Conservation (phyloP, 1,140 invertebrate species). For the Argopecten irradians region DNA sequence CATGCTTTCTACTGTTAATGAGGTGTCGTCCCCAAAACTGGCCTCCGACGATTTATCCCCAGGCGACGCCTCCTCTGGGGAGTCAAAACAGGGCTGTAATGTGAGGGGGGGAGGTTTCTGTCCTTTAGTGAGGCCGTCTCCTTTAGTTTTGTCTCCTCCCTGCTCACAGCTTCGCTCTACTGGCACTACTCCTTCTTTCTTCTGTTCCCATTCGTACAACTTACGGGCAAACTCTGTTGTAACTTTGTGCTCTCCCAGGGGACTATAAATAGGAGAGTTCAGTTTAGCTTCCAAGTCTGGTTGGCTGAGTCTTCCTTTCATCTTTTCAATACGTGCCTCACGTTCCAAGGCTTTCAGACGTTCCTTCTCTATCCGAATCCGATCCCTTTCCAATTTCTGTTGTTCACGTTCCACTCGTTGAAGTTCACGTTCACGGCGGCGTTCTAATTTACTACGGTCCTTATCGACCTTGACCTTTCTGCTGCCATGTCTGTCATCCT, state of each 20-base stretch:
- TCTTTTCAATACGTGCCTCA: conserved; percentile 79
- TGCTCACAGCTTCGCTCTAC: conserved; percentile 35
- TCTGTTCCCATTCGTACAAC: conserved; percentile 93
- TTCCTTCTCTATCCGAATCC: conserved; percentile 79
- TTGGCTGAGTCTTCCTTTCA: conserved; percentile 71
- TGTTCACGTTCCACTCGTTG: conserved; percentile 82
- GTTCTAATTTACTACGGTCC: conserved; percentile 65
- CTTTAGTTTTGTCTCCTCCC: conserved; percentile 37
- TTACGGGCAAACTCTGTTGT: conserved; percentile 92
- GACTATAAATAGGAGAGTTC: conserved; percentile 63
- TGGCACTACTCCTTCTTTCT: conserved; percentile 61
- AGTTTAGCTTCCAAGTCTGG: conserved; percentile 62
- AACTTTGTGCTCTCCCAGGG: conserved; percentile 78
- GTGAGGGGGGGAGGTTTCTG: conserved; percentile 65
- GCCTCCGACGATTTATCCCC: conserved; percentile 57
- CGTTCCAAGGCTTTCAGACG: conserved; percentile 78
- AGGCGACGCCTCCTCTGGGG: conserved; percentile 66
- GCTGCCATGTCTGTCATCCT: conserved; percentile 63
- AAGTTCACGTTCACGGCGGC: conserved; percentile 79
- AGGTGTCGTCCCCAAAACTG: conserved; percentile 64
- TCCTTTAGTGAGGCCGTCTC: conserved; percentile 40
- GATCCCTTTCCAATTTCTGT: conserved; percentile 81
- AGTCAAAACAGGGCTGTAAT: conserved; percentile 64
- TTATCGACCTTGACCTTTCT: conserved; percentile 68
- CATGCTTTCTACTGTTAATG: conserved; percentile 64